Conservation (phyloP, 2,888 invertebrate species). For the Drosophila atripex region DNA sequence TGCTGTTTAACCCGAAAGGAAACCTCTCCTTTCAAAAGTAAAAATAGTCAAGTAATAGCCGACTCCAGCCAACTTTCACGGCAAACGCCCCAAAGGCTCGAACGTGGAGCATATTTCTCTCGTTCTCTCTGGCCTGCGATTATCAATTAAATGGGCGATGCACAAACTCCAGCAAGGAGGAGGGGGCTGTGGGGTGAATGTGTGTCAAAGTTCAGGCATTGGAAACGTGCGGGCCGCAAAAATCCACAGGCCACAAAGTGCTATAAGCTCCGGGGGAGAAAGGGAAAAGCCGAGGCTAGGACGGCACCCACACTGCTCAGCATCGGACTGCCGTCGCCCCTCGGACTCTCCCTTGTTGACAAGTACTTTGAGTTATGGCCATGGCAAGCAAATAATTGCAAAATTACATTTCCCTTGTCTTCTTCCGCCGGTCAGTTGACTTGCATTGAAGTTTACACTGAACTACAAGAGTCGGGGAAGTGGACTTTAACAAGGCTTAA, state of each 20-base stretch:
- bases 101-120: conserved; percentile 69
- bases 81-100: conserved; percentile 69
- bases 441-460: conserved; percentile 39
- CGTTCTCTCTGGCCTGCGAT: conserved; percentile 62
- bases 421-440: conserved; percentile 28
- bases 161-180: conserved; percentile 9
- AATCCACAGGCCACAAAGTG: conserved; percentile 39
- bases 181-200: conserved; percentile 63
- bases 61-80: conserved; percentile 65
- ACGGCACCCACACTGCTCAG: conserved; percentile 26
- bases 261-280: conserved; percentile 10
- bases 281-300: conserved; percentile 9
- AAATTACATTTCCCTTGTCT: conserved; percentile 63
- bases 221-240: conserved; percentile 71
- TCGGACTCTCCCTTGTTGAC: conserved; percentile 27
- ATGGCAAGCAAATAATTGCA: conserved; percentile 75
- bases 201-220: conserved; percentile 75
- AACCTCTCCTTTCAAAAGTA: conserved; percentile 45
- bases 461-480: background rate
- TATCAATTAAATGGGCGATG: conserved; percentile 59
- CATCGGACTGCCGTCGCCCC: conserved; percentile 4
- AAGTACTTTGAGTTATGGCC: conserved; percentile 71
- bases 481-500: background rate
- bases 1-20: conserved; percentile 27
- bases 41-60: conserved; percentile 36